Evolutionary conservation across 2,797 vertebrate species (phyloP).

Genomic region (Rhabdophis nuchalis): DNA sequence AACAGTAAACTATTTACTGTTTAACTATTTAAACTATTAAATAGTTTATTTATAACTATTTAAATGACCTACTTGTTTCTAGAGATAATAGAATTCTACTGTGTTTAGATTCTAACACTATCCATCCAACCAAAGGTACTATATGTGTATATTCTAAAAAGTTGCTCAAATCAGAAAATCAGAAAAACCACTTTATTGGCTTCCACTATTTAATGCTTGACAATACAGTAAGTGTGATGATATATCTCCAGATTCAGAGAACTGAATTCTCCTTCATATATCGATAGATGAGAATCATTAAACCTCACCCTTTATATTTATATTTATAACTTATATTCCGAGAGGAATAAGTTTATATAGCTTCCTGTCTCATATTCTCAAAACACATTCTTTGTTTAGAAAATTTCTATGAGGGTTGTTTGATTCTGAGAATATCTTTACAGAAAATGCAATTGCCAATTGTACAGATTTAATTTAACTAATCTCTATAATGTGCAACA

Average conservation of each 20-base stretch:
- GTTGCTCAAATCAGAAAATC: not conserved
- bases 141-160: not conserved
- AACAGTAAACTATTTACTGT: not conserved
- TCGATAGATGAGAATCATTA: not conserved
- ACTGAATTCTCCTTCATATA: not conserved
- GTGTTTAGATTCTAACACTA: not conserved
- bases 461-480: not conserved
- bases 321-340: not conserved
- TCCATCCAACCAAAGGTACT: not conserved
- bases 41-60: not conserved
- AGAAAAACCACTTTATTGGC: not conserved
- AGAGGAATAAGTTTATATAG: not conserved
- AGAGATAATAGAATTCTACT: not conserved
- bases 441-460: not conserved
- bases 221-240: not conserved
- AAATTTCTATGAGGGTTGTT: not conserved
- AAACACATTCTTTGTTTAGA: not conserved
- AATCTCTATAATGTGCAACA: not conserved
- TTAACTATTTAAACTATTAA: too few species aligned
- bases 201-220: not conserved
- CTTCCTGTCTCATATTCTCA: not conserved
- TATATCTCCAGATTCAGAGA: not conserved
- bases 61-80: not conserved
- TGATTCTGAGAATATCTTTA: not conserved
- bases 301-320: not conserved